Evolutionary conservation across 2,113 vertebrate species (phyloP), one percentile per base, ranked within the genome.

Genomic region (Prochilodus magdalenae): DNA sequence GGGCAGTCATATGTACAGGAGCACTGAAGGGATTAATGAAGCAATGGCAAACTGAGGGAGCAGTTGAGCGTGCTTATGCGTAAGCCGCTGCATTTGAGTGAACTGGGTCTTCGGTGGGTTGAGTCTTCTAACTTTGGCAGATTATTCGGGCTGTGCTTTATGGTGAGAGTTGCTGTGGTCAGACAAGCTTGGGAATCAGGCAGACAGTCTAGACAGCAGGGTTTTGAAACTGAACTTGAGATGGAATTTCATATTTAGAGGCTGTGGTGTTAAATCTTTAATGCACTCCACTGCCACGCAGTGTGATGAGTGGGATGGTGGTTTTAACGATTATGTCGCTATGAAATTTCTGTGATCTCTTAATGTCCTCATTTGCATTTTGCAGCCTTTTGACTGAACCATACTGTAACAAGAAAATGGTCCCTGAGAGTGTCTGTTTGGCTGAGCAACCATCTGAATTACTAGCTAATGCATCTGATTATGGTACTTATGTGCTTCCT

Each of bases 21-120:
- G 77, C 51, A 60, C 71, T 79, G 62, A 80, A 33, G 72, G 82
- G 82, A 84, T 79, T 80, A 84, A 75, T 79, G 76, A 79, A 79
- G 71, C 82, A 44, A 66, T 49, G 74, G 70, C 67, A 71, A 53
- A 77, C 71, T 22, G 60, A 62, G 47, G 20, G 18, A 62, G 66
- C 44, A 40, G 81, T 80, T 51, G 70, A 73, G 72, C 59, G 47
- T 74, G 47, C 63, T 74, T 81, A 75, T 29, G 76, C 62, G 65
- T 51, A 49, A 60, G 44, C 33, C 22, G 22, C 53, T 33, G 57
- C 33, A n/a, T 65, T n/a, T 29, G 75, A 36, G 18, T 44, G 69
- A 78, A 33, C 53, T 51, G 26, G 49, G 36, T 60, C 73, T 15
- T 24, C 51, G 8, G 27, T 47, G 63, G 27, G 62, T 53, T 65